Evolutionary conservation across 2,888 invertebrate species (phyloP).

Genomic region (Patella caerulea): DNA sequence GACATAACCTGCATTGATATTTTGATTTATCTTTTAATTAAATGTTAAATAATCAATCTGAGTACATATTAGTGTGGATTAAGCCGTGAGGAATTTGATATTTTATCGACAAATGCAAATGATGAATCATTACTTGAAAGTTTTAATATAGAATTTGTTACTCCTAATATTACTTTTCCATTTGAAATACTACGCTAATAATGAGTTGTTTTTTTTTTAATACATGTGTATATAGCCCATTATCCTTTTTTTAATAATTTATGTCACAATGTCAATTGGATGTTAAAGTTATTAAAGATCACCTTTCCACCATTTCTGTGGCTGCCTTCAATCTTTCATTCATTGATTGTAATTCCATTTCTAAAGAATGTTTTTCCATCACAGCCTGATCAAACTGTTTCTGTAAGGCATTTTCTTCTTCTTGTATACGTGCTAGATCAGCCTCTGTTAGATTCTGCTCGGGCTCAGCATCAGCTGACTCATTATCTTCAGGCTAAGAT

Average conservation of each 20-base stretch:
- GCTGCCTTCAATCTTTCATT: constrained; percentile 69
- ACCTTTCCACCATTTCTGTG: constrained; percentile 67
- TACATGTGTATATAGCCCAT: no score
- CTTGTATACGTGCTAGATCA: constrained; percentile 65
- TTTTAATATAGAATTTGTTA: not conserved
- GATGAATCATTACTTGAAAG: not conserved
- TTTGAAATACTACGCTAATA: not conserved
- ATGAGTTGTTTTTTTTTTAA: not conserved
- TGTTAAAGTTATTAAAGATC: not conserved
- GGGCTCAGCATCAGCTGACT: constrained; percentile 42
- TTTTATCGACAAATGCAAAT: no score
- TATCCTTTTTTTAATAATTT: not conserved
- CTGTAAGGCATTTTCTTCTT: constrained; percentile 66
- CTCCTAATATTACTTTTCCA: not conserved
- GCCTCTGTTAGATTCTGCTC: constrained; percentile 64
- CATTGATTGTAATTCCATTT: constrained; percentile 69
- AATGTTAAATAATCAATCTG: no score
- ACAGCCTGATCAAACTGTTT: constrained; percentile 67
- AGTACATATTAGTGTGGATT: not conserved
- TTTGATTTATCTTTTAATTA: no score
- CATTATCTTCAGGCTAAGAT: constrained; percentile 42
- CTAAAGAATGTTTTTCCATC: constrained; percentile 69
- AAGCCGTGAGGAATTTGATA: no score
- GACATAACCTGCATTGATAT: no score
- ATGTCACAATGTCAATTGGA: no score